A percentile compares a stretch with the other conserved stretches of the same genome.
Evolutionary conservation across 2,113 vertebrate genomes (phyloP).

Genomic region (Chascanopsetta lugubris): DNA sequence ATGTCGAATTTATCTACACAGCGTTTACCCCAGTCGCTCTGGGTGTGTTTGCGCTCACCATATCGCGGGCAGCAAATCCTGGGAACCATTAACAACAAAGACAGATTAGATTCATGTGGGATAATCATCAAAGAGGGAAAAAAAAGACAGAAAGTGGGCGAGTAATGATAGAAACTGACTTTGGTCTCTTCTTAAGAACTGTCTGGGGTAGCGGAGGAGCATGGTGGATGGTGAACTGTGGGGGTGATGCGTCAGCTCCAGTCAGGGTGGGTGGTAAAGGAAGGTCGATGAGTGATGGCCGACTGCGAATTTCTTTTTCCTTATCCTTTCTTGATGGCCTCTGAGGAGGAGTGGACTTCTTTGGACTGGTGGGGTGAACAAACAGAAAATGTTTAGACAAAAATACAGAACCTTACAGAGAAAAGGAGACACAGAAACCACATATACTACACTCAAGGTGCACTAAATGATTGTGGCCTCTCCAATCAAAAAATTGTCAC

Average conservation of each 20-base stretch:
- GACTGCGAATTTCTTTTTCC: slow-evolving; percentile 90
- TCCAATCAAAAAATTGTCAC: too few relatives aligned
- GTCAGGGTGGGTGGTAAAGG: slow-evolving; percentile 92
- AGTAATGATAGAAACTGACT: slow-evolving; percentile 81
- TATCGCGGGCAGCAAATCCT: slow-evolving; percentile 99
- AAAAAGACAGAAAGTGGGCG: not conserved
- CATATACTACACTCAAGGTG: not conserved
- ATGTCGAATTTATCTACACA: slow-evolving; percentile 99
- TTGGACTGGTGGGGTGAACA: slow-evolving; percentile 82
- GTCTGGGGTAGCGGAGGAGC: slow-evolving; percentile 85
- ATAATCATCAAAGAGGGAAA: not conserved
- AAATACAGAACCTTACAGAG: not conserved
- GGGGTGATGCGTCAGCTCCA: slow-evolving; percentile 91
- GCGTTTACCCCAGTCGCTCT: slow-evolving; percentile 97
- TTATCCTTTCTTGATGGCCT: slow-evolving; percentile 90
- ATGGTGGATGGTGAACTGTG: slow-evolving; percentile 90
- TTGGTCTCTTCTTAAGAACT: slow-evolving; percentile 97
- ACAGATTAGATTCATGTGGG: not conserved
- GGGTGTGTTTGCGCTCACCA: slow-evolving; percentile 94
- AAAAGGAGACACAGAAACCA: not conserved
- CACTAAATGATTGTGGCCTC: not conserved
- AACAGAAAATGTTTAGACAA: slow-evolving; percentile 10
- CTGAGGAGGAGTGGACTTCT: slow-evolving; percentile 87
- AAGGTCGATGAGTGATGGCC: slow-evolving; percentile 92
- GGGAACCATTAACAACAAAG: slow-evolving; percentile 2